Percentiles rank a stretch among this genome's conserved stretches.
Evolutionary conservation across 2,113 vertebrate species (phyloP).

Genomic region (Campylomormyrus tamandua): DNA sequence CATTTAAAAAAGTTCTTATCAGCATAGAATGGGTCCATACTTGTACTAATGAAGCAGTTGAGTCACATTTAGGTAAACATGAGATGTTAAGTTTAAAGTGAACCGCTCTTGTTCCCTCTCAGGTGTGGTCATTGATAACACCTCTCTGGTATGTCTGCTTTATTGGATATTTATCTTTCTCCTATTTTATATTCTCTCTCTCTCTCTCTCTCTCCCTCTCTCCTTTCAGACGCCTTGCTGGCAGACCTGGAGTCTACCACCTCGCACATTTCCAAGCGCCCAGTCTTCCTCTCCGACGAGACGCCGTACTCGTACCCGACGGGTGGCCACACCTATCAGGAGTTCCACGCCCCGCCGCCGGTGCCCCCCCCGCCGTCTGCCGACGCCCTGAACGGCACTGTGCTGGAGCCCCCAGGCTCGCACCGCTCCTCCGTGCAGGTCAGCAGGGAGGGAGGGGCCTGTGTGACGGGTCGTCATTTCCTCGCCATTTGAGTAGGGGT

Average conservation of each 20-base stretch:
- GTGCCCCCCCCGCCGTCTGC: constrained; percentile 80
- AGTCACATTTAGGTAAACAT: not conserved
- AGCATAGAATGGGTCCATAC: not conserved
- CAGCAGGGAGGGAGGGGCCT: not conserved
- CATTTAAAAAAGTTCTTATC: not conserved
- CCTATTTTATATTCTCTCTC: not conserved
- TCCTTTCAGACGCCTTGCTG: constrained; percentile 75
- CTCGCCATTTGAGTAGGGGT: not conserved
- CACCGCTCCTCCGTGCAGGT: constrained; percentile 75
- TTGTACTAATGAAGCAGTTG: not conserved
- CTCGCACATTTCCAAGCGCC: constrained; percentile 91
- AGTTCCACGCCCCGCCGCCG: constrained; percentile 74
- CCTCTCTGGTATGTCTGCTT: not conserved
- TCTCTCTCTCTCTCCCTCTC: not conserved
- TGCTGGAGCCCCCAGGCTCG: constrained; percentile 70
- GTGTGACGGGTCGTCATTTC: not conserved
- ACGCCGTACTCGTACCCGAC: constrained; percentile 90
- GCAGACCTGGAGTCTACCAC: constrained; percentile 96
- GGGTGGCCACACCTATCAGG: constrained; percentile 78
- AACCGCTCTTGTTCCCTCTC: not conserved
- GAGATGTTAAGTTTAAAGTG: not conserved
- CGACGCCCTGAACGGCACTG: constrained; percentile 82
- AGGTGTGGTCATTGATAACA: not conserved
- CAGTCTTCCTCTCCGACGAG: constrained; percentile 81
- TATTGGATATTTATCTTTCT: not conserved